phyloP scores from a whole-genome alignment of 2,888 invertebrate genomes.

The Stenolophus ochropezus region DNA sequence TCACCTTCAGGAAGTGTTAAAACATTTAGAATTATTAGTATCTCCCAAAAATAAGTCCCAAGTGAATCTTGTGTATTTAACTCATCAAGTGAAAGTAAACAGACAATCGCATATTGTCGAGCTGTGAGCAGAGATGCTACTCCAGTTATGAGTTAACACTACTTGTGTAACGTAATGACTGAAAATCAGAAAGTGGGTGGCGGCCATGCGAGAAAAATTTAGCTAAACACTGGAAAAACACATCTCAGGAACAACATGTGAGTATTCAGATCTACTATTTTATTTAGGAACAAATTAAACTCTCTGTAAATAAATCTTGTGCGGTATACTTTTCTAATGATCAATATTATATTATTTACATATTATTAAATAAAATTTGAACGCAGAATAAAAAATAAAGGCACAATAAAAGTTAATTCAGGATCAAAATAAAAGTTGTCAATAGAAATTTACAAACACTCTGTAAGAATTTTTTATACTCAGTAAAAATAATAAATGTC shows the following conservation, averaged over 20 bases:
- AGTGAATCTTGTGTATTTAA: neutral
- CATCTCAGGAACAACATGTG: constrained; percentile 1
- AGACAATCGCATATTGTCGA: constrained; percentile 42
- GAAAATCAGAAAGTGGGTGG: constrained; percentile 33
- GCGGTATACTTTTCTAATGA: too few species aligned
- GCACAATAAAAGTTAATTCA: too few species aligned
- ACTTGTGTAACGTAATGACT: constrained; percentile 11
- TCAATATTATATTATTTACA: too few species aligned
- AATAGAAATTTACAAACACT: too few species aligned
- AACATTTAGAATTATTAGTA: neutral
- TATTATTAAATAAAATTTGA: too few species aligned
- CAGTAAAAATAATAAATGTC: too few species aligned
- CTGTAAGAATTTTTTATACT: too few species aligned
- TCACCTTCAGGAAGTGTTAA: neutral
- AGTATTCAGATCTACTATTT: too few species aligned
- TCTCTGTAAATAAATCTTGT: too few species aligned
- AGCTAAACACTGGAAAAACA: constrained; percentile 28
- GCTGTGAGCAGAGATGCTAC: neutral
- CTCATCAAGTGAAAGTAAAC: constrained; percentile 43
- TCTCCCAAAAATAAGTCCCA: neutral
- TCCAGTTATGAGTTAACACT: constrained; percentile 32
- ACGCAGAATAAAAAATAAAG: too few species aligned
- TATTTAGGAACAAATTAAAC: neutral
- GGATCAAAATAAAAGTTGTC: too few species aligned
- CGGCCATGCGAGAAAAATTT: constrained; percentile 31